These are phyloP conservation scores for Stylophora pistillata DNA, from an alignment of 64 coral and sea anemone genomes.

Conservation along the genomic window DNA sequence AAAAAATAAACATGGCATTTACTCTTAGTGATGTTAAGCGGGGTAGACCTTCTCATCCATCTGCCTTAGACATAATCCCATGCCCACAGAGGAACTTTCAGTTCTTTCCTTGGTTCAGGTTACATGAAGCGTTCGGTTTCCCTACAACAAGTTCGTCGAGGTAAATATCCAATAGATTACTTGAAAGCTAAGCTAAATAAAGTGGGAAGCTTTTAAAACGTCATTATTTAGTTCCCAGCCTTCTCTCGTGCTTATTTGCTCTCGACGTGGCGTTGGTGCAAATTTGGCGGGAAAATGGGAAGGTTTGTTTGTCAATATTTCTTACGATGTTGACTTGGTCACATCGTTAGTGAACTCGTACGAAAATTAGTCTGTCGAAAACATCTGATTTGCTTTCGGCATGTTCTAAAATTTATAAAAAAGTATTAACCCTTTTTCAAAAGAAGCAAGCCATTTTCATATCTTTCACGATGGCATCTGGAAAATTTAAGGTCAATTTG, in stretches of 20 bases:
- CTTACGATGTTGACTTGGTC: too few species aligned
- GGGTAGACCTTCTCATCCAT: not conserved
- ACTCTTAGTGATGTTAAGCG: too few species aligned
- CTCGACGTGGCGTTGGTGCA: not conserved
- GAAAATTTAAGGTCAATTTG: not conserved
- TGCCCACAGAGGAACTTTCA: too few species aligned
- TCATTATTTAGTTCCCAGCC: not conserved
- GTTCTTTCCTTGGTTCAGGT: too few species aligned
- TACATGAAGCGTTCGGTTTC: too few species aligned
- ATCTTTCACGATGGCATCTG: slow-evolving; percentile 1
- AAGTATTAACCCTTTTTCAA: not conserved
- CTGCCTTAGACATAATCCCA: too few species aligned
- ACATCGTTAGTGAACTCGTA: not conserved
- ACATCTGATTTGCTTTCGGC: not conserved
- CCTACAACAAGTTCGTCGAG: too few species aligned
- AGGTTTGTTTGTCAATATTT: too few species aligned
- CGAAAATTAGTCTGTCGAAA: not conserved
- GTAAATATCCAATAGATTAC: too few species aligned
- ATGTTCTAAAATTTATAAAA: not conserved
- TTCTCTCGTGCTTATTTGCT: not conserved
- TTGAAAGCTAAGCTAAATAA: too few species aligned
- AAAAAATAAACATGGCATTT: not conserved
- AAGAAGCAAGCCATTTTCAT: not conserved
- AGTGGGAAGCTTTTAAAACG: not conserved
- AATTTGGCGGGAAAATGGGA: not conserved